Evolutionary conservation across 2,113 vertebrate genomes (phyloP).

Genomic region (western clawed frog (Xenopus tropicalis)): UCB_Xtro_10.0 CM004444.2:70909501-70910000

Average conservation of each 20-base stretch:
- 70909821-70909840: too few species aligned
- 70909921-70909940: too few species aligned
- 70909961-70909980: too few species aligned
- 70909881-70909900: too few species aligned
- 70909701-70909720: constrained; percentile 42
- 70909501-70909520: constrained; percentile 16
- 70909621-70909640: constrained; percentile 10
- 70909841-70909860: too few species aligned
- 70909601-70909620: constrained; percentile 23
- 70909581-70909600: constrained; percentile 36
- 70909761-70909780: constrained; percentile 46
- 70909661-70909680: constrained; percentile 21
- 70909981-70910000: too few species aligned
- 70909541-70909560: constrained; percentile 28
- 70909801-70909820: constrained; percentile 6
- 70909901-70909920: too few species aligned
- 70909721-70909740: constrained; percentile 44
- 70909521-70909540: constrained; percentile 17
- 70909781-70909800: constrained; percentile 44
- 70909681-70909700: constrained; percentile 31
- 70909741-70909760: constrained; percentile 34
- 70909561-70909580: constrained; percentile 34
- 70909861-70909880: too few species aligned
- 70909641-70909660: constrained; percentile 24
- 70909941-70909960: too few species aligned